phyloP scores from a whole-genome alignment of 1,140 invertebrate species.

The Bombus terrestris region DNA sequence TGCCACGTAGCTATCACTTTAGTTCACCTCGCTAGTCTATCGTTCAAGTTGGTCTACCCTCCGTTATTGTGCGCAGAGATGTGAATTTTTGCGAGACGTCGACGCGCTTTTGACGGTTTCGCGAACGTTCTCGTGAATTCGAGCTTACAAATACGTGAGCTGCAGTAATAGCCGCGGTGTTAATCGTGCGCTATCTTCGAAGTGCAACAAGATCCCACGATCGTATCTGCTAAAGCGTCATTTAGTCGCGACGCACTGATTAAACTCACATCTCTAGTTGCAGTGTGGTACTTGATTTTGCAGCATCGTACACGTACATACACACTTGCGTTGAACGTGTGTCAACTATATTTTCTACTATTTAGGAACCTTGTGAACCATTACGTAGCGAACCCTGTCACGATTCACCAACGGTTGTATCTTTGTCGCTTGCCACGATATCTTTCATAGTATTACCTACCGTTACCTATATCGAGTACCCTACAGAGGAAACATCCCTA shows the following conservation, averaged over 20 bases:
- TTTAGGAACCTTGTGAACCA: slow-evolving; percentile 78
- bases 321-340: slow-evolving; percentile 21
- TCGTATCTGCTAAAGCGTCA: neutral
- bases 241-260: slow-evolving; percentile 30
- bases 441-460: neutral
- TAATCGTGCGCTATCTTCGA: neutral
- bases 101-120: slow-evolving; percentile 2
- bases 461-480: slow-evolving; percentile 55
- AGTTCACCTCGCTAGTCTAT: slow-evolving; percentile 12
- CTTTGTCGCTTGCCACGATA: neutral
- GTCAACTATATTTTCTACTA: slow-evolving; percentile 63
- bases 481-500: neutral
- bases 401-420: slow-evolving; percentile 58
- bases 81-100: slow-evolving; percentile 58
- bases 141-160: neutral
- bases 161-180: neutral
- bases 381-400: slow-evolving; percentile 79
- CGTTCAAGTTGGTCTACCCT: slow-evolving; percentile 37
- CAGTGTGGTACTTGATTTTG: slow-evolving; percentile 75
- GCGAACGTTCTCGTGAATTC: slow-evolving; percentile 7
- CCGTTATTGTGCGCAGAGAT: slow-evolving; percentile 59
- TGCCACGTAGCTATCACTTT: neutral
- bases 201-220: neutral
- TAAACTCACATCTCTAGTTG: slow-evolving; percentile 71
- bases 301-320: slow-evolving; percentile 66